Conservation (phyloP, 2,113 vertebrate species). For the Scatophagus argus region DNA sequence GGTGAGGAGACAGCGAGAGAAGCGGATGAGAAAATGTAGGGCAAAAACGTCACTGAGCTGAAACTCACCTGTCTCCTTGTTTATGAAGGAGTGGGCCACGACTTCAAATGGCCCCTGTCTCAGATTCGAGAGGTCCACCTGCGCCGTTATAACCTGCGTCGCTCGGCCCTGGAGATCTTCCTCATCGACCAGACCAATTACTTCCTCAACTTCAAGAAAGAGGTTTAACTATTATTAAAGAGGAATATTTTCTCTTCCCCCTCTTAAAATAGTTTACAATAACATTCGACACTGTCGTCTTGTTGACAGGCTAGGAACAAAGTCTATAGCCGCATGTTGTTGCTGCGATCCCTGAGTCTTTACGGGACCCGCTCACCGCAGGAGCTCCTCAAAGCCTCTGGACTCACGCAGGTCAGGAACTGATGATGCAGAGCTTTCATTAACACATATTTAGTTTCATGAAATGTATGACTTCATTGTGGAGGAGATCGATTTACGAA, state of each 20-base stretch:
- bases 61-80: background rate
- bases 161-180: constrained; percentile 97
- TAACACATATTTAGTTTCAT: background rate
- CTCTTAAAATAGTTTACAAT: background rate
- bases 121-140: constrained; percentile 96
- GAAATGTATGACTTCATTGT: background rate
- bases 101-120: constrained; percentile 97
- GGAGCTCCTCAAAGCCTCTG: constrained; percentile 94
- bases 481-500: background rate
- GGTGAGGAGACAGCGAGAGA: constrained; percentile 78
- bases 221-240: constrained; percentile 83
- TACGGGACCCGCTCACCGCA: constrained; percentile 93
- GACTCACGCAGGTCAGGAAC: constrained; percentile 91
- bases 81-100: constrained; percentile 90
- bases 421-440: background rate
- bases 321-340: constrained; percentile 92
- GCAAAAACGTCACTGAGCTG: background rate
- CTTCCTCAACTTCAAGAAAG: constrained; percentile 98
- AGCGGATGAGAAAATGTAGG: background rate
- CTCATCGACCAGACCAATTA: constrained; percentile 98
- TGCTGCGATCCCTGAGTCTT: constrained; percentile 90
- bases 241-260: background rate
- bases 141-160: constrained; percentile 93
- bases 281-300: constrained; percentile 6
- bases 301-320: constrained; percentile 91